Base-by-base conservation (phyloP, 2,888 invertebrate species). In the Cryptosula pallasiana region DNA sequence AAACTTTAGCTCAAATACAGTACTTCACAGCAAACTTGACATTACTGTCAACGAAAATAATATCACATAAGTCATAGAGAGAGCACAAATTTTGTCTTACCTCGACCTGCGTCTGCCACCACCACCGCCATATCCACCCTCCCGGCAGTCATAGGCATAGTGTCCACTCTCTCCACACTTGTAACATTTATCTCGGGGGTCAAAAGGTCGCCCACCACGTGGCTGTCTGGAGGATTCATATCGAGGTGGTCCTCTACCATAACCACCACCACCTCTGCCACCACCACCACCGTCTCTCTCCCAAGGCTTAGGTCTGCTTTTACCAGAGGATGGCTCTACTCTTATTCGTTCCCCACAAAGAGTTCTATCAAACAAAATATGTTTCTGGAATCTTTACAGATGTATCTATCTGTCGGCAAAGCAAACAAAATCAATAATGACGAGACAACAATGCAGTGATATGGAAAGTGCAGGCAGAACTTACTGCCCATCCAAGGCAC, bases 401-500 rank as follows among this genome's bases (percentile, higher is more conserved):
- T n/a, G n/a, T n/a, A n/a, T n/a, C n/a, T n/a, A n/a, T n/a, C n/a
- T n/a, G n/a, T n/a, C n/a, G n/a, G n/a, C n/a, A n/a, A n/a, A n/a
- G n/a, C n/a, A n/a, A n/a, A n/a, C n/a, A n/a, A n/a, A n/a, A n/a
- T n/a, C n/a, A n/a, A n/a, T n/a, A n/a, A n/a, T n/a, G n/a, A n/a
- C n/a, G n/a, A n/a, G n/a, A n/a, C n/a, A n/a, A n/a, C n/a, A n/a
- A n/a, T n/a, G n/a, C n/a, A n/a, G n/a, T n/a, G n/a, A n/a, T n/a
- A n/a, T n/a, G n/a, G n/a, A n/a, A n/a, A n/a, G n/a, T n/a, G n/a
- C n/a, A 45, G 20, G 9, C 9, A 57, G 5, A n/a, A 73, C 90
- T 88, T 87, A 92, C 91, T 90, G 90, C 87, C 92, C 92, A 85
- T 92, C 93, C 80, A 93, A 86, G 34, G 91, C 92, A 79, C 92